These are phyloP conservation scores for Spilarctia lutea DNA, from an alignment of 2,888 invertebrate genomes.

Conservation along the genomic window DNA sequence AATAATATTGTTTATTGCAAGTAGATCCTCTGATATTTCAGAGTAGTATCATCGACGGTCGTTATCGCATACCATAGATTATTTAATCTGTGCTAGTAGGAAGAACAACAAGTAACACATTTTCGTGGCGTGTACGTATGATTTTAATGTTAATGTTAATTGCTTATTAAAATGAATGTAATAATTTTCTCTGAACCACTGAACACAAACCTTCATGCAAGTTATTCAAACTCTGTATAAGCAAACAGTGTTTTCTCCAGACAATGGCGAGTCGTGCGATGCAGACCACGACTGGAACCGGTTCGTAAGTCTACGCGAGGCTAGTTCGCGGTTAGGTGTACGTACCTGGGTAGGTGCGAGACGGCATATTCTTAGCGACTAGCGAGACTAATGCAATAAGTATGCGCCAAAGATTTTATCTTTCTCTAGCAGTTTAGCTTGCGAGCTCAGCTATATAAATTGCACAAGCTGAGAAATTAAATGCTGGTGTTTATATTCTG, in stretches of 20 bases:
- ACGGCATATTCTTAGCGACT: slow-evolving; percentile 12
- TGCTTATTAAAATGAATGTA: background rate
- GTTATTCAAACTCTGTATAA: slow-evolving; percentile 34
- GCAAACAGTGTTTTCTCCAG: slow-evolving; percentile 64
- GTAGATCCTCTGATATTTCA: background rate
- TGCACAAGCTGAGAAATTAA: background rate
- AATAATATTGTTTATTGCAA: background rate
- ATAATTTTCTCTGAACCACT: slow-evolving; percentile 28
- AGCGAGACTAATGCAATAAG: slow-evolving; percentile 11
- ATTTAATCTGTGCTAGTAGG: background rate
- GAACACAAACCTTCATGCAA: slow-evolving; percentile 41
- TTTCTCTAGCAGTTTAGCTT: background rate
- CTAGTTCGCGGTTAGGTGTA: slow-evolving; percentile 40
- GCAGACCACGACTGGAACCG: slow-evolving; percentile 72
- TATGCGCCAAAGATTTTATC: background rate
- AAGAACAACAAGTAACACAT: background rate
- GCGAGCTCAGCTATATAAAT: background rate
- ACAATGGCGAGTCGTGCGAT: slow-evolving; percentile 75
- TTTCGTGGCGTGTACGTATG: background rate
- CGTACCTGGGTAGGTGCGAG: background rate
- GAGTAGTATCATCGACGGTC: background rate
- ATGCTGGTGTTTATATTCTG: background rate
- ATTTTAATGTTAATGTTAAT: background rate
- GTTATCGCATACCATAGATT: background rate
- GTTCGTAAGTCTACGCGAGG: slow-evolving; percentile 53